Evolutionary conservation across 2,797 vertebrate species (phyloP).

Genomic region (Phrynocephalus vlangalii): DNA sequence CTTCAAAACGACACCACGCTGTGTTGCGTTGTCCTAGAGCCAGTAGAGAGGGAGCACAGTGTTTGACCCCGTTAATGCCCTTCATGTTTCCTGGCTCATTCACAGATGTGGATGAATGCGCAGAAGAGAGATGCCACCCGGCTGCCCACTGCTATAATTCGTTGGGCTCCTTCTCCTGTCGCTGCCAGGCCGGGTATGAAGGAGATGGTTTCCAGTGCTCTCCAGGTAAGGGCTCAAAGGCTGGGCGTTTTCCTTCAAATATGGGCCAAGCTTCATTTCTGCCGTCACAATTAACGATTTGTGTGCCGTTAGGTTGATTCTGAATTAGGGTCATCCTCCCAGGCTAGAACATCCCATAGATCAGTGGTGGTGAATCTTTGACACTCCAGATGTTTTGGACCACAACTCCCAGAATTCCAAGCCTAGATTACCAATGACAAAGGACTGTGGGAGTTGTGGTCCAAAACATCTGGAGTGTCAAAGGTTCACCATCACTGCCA

Average conservation of each 20-base stretch:
- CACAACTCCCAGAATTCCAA: too few species aligned
- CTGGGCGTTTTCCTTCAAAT: background rate
- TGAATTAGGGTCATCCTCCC: too few species aligned
- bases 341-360: too few species aligned
- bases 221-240: conserved; percentile 70
- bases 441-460: too few species aligned
- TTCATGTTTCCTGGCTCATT: background rate
- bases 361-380: too few species aligned
- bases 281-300: too few species aligned
- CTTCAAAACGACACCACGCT: background rate
- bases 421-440: too few species aligned
- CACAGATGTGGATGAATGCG: conserved; percentile 90
- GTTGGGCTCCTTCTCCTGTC: conserved; percentile 83
- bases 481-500: too few species aligned
- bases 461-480: too few species aligned
- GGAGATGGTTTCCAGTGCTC: conserved; percentile 86
- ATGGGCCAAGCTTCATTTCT: too few species aligned
- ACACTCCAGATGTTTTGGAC: too few species aligned
- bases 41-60: background rate
- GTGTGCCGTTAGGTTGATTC: too few species aligned
- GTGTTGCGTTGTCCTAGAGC: background rate
- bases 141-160: conserved; percentile 83
- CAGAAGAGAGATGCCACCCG: conserved; percentile 81
- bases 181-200: conserved; percentile 79
- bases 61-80: background rate